These are phyloP conservation scores for Xiphophorus birchmanni DNA, from an alignment of 2,797 vertebrate species.

Conservation along the genomic window DNA sequence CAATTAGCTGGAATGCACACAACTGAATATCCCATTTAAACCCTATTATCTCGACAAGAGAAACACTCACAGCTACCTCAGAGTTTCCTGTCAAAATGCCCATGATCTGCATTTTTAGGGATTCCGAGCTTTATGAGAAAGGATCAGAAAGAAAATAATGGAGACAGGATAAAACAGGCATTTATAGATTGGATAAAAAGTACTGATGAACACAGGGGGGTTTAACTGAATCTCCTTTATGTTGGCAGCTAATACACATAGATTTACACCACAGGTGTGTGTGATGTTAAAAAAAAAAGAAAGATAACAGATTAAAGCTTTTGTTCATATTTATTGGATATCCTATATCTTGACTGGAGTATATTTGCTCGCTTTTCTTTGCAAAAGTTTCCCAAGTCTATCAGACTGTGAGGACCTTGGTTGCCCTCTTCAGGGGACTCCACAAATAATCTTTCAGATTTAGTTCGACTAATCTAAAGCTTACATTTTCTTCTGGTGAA, in stretches of 20 bases:
- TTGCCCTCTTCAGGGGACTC: background rate
- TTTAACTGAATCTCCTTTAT: background rate
- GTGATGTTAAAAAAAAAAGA: background rate
- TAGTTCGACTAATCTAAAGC: background rate
- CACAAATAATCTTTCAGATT: background rate
- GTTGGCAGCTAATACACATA: slow-evolving; percentile 2
- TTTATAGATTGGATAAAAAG: slow-evolving; percentile 20
- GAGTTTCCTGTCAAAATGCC: slow-evolving; percentile 64
- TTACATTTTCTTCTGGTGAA: background rate
- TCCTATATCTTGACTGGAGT: background rate
- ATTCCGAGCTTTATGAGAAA: slow-evolving; percentile 32
- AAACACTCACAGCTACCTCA: slow-evolving; percentile 63
- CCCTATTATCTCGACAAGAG: slow-evolving; percentile 69
- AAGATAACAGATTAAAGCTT: background rate
- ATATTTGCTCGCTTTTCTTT: background rate
- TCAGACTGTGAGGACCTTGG: background rate
- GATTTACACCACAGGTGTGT: background rate
- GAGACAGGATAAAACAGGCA: slow-evolving; percentile 22
- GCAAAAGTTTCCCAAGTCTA: background rate
- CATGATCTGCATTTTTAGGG: slow-evolving; percentile 63
- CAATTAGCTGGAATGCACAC: slow-evolving; percentile 76
- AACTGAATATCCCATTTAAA: slow-evolving; percentile 71
- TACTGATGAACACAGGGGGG: background rate
- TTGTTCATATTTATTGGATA: background rate
- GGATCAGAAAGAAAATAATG: slow-evolving; percentile 17